These are phyloP conservation scores for Halictus quadricinctus DNA, from an alignment of 2,888 invertebrate species.

Conservation along the genomic window DNA sequence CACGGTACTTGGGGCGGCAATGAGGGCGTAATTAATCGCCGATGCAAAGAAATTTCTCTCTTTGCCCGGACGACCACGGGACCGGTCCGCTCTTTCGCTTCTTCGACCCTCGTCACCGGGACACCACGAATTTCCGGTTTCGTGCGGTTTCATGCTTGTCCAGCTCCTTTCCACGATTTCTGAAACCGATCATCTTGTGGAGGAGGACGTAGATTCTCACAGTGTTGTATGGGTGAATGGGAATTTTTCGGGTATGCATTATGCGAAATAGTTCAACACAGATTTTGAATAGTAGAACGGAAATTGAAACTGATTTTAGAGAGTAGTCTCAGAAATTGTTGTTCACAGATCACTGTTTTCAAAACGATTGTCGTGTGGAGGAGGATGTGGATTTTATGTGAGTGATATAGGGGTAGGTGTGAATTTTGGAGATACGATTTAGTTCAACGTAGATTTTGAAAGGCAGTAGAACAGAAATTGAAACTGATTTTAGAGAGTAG, in stretches of 20 bases:
- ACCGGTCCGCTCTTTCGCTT: not conserved
- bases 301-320: too few species aligned
- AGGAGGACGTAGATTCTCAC: too few species aligned
- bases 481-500: too few species aligned
- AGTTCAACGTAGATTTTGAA: not conserved
- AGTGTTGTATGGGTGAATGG: too few species aligned
- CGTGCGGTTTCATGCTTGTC: not conserved
- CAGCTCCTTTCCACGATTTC: not conserved
- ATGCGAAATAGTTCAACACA: too few species aligned
- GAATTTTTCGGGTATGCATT: too few species aligned
- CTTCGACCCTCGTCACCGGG: not conserved
- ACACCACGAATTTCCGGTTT: slow-evolving; percentile 11
- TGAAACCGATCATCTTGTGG: not conserved
- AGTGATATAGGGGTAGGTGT: not conserved
- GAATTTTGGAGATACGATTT: not conserved
- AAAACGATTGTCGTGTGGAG: not conserved
- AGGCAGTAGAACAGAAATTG: not conserved
- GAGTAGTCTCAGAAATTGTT: too few species aligned
- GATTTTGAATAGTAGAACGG: too few species aligned
- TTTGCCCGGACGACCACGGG: slow-evolving; percentile 39
- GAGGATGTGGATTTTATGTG: too few species aligned
- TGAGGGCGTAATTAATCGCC: slow-evolving; percentile 81
- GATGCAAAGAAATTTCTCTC: slow-evolving; percentile 72
- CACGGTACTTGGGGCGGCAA: slow-evolving; percentile 77
- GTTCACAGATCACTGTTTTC: not conserved